Conservation (phyloP, 1,140 invertebrate species). For the Drosophila ananassae region DNA sequence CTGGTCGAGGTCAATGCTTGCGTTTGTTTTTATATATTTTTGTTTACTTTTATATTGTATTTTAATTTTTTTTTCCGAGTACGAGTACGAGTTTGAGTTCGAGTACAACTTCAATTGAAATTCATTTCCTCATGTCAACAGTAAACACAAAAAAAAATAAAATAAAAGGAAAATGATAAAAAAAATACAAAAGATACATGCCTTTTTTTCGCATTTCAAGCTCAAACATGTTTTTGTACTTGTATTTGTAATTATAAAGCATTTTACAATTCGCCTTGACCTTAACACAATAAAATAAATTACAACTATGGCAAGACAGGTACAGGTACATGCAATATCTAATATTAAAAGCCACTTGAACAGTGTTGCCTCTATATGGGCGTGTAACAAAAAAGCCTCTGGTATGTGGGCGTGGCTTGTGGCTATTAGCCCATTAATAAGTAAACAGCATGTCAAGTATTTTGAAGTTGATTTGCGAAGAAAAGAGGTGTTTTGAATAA, state of each 20-base stretch:
- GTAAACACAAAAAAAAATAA: not conserved
- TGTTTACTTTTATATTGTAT: conserved; percentile 23
- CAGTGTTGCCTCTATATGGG: conserved; percentile 1
- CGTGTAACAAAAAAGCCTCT: conserved; percentile 21
- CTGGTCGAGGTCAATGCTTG: conserved; percentile 54
- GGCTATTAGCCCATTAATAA: conserved; percentile 53
- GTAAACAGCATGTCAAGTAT: conserved; percentile 47
- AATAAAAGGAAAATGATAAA: conserved; percentile 9
- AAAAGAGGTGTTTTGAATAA: conserved; percentile 6
- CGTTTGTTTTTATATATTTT: conserved; percentile 19
- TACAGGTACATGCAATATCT: not conserved
- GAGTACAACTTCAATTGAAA: conserved; percentile 57
- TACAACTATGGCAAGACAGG: conserved; percentile 61
- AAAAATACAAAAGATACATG: not conserved
- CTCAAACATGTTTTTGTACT: conserved; percentile 32
- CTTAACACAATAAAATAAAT: conserved; percentile 83
- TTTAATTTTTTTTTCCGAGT: not conserved
- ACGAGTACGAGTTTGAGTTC: conserved; percentile 9
- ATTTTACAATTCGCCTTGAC: conserved; percentile 76
- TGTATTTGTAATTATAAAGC: conserved; percentile 60
- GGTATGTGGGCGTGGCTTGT: conserved; percentile 32
- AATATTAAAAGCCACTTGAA: conserved; percentile 7
- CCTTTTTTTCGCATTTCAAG: conserved; percentile 18
- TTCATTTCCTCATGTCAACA: conserved; percentile 71
- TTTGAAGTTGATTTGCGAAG: conserved; percentile 34